Evolutionary conservation across 2,888 invertebrate genomes (phyloP).

Genomic region (Stenotaenia linearis): DNA sequence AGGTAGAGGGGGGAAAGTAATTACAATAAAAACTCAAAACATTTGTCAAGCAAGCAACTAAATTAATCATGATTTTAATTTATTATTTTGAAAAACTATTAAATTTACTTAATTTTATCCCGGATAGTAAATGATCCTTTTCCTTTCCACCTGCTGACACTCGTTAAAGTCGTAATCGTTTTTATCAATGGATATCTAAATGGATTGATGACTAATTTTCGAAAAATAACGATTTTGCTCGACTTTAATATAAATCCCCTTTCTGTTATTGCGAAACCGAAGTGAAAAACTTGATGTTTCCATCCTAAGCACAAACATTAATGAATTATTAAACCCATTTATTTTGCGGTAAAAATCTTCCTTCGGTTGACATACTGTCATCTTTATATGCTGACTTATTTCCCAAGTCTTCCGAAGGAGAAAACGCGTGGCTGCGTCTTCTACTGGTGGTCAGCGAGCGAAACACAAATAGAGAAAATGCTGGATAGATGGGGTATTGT

Average conservation of each 20-base stretch:
- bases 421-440: slow-evolving; percentile 5
- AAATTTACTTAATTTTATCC: not conserved
- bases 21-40: not conserved
- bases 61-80: not conserved
- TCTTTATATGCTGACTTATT: not conserved
- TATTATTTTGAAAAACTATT: not conserved
- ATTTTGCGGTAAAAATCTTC: not conserved
- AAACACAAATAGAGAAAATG: slow-evolving; percentile 14
- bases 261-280: not conserved
- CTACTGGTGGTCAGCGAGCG: not conserved
- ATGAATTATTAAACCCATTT: slow-evolving; percentile 13
- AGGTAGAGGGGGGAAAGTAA: not conserved
- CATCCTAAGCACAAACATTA: not conserved
- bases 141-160: not conserved
- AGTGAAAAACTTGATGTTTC: not conserved
- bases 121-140: not conserved
- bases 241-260: not conserved
- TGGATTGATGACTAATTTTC: not conserved
- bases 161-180: not conserved
- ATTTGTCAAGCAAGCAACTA: not conserved
- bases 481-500: not conserved
- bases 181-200: not conserved
- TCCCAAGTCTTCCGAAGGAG: not conserved
- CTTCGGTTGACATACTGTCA: not conserved
- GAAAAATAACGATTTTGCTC: too few species aligned